A percentile compares a stretch with the other conserved stretches of the same genome.
These are phyloP conservation scores for Brachionus rubens DNA, from an alignment of 1,140 invertebrate genomes.

Conservation along the genomic window DNA sequence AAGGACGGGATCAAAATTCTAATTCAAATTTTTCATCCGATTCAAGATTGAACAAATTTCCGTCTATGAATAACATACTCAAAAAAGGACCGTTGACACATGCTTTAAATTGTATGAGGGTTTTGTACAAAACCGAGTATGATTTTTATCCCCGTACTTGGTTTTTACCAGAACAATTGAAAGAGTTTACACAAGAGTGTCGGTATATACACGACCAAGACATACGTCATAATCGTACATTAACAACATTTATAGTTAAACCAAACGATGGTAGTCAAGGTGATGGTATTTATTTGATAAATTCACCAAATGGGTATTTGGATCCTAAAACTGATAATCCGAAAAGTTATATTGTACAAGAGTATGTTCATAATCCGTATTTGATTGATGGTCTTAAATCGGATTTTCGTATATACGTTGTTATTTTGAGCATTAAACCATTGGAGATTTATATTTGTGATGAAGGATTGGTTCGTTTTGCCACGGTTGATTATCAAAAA, in stretches of 20 bases:
- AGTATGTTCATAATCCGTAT: slow-evolving; percentile 61
- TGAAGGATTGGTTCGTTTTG: slow-evolving; percentile 62
- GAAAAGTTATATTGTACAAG: slow-evolving; percentile 54
- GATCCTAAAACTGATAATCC: slow-evolving; percentile 36
- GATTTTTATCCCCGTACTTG: slow-evolving; percentile 63
- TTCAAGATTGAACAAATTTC: slow-evolving; percentile 40
- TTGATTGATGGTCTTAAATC: slow-evolving; percentile 63
- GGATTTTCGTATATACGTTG: slow-evolving; percentile 62
- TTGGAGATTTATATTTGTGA: slow-evolving; percentile 61
- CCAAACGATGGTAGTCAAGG: slow-evolving; percentile 63
- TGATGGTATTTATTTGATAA: slow-evolving; percentile 62
- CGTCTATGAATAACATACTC: slow-evolving; percentile 59
- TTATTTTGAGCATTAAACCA: slow-evolving; percentile 61
- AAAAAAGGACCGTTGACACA: slow-evolving; percentile 62
- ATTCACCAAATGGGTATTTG: slow-evolving; percentile 56
- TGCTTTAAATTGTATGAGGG: slow-evolving; percentile 59
- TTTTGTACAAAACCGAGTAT: slow-evolving; percentile 61
- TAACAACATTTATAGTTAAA: slow-evolving; percentile 62
- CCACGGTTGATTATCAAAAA: slow-evolving; percentile 60
- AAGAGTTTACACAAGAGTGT: slow-evolving; percentile 55
- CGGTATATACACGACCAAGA: slow-evolving; percentile 40
- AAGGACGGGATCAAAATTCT: neutral
- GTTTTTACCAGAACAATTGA: slow-evolving; percentile 62
- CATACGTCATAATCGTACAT: slow-evolving; percentile 47
- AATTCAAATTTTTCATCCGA: neutral